Conservation (phyloP, 2,888 invertebrate genomes). For the Cantharis rufa region DNA sequence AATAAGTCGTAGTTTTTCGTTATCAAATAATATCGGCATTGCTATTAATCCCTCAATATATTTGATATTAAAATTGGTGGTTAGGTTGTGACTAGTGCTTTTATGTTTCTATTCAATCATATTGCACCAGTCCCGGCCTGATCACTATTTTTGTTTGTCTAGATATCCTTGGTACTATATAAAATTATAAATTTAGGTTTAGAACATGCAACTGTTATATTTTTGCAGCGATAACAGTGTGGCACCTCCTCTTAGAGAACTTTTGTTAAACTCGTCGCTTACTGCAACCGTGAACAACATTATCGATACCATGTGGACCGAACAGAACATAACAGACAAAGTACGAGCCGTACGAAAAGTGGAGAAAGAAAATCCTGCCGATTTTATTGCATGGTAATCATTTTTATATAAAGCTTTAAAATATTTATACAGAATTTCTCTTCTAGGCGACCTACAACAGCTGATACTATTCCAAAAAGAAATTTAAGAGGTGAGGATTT, state of each 20-base stretch:
- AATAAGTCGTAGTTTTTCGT: not conserved
- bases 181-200: not conserved
- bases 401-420: not conserved
- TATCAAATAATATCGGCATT: not conserved
- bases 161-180: not conserved
- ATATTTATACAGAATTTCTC: not conserved
- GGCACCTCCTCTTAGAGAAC: not conserved
- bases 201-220: not conserved
- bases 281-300: not conserved
- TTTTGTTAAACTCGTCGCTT: not conserved
- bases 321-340: slow-evolving; percentile 17
- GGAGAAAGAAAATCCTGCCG: slow-evolving; percentile 9
- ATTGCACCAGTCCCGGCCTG: slow-evolving; percentile 61
- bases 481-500: slow-evolving; percentile 20
- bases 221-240: not conserved
- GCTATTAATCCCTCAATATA: not conserved
- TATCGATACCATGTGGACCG: slow-evolving; percentile 24
- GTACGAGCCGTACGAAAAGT: slow-evolving; percentile 16
- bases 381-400: slow-evolving; percentile 26
- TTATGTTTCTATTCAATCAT: slow-evolving; percentile 54
- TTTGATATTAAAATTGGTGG: slow-evolving; percentile 25
- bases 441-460: slow-evolving; percentile 33
- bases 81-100: slow-evolving; percentile 56
- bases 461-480: slow-evolving; percentile 24
- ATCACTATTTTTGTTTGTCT: slow-evolving; percentile 42